These are phyloP conservation scores for Napeogenes inachia DNA, from an alignment of 2,888 invertebrate species.

Conservation along the genomic window DNA sequence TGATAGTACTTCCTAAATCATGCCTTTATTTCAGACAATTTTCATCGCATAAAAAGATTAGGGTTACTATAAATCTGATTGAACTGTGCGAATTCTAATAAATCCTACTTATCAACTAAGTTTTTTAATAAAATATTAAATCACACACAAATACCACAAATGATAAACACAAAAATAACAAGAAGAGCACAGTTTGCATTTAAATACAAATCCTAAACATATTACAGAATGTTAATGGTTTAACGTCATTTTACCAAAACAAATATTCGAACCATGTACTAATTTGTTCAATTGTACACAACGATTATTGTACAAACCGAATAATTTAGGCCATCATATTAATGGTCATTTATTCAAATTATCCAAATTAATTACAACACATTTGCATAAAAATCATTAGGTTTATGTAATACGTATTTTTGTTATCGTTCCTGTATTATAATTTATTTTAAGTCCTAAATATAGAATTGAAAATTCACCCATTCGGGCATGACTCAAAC, in stretches of 20 bases:
- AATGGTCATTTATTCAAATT: conserved; percentile 33
- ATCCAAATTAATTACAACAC: conserved; percentile 43
- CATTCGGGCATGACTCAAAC: too few relatives aligned
- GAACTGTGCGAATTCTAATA: too few relatives aligned
- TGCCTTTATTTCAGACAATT: too few relatives aligned
- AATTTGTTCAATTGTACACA: conserved; percentile 24
- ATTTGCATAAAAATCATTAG: conserved; percentile 55
- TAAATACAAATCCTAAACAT: conserved; percentile 6
- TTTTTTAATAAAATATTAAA: too few relatives aligned
- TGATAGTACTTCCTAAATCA: too few relatives aligned
- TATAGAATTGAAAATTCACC: too few relatives aligned
- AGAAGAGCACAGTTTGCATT: conserved; percentile 1
- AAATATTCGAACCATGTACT: conserved; percentile 22
- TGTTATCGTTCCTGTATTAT: conserved; percentile 8
- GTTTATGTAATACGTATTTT: conserved; percentile 45
- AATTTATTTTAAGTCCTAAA: too few relatives aligned
- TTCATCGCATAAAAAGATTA: too few relatives aligned
- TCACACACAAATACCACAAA: too few relatives aligned
- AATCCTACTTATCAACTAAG: too few relatives aligned
- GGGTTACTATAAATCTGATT: too few relatives aligned
- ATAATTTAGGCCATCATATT: conserved; percentile 20
- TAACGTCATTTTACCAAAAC: conserved; percentile 19
- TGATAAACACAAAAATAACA: too few relatives aligned
- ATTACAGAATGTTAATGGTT: conserved; percentile 19
- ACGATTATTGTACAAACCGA: conserved; percentile 25